Percentiles rank a stretch among this genome's conserved stretches.
Conservation (phyloP, 2,113 vertebrate species). For the Chlamydotis undulata region DNA sequence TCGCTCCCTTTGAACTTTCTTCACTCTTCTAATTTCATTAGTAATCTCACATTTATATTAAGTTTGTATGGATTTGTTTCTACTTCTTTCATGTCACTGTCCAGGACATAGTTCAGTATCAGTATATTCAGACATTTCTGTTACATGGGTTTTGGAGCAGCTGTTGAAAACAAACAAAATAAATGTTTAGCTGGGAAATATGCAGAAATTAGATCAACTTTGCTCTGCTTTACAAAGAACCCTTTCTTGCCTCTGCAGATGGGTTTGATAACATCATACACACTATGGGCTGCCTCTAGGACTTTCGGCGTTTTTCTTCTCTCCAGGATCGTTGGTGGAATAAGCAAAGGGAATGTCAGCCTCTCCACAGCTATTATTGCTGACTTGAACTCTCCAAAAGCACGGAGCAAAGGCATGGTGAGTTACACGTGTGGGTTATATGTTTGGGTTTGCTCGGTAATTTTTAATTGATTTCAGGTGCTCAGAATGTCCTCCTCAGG, state of each 20-base stretch:
- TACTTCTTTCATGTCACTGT: not conserved
- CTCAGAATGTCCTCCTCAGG: not conserved
- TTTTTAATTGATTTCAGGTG: not conserved
- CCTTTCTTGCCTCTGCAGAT: conserved; percentile 71
- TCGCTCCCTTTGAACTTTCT: not conserved
- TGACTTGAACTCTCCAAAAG: conserved; percentile 84
- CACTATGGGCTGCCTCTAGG: conserved; percentile 88
- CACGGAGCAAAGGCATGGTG: conserved; percentile 93
- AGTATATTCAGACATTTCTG: not conserved
- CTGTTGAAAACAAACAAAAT: not conserved
- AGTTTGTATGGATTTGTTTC: not conserved
- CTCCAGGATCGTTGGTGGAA: conserved; percentile 89
- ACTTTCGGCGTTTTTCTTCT: conserved; percentile 91
- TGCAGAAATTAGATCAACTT: not conserved
- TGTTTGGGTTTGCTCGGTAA: not conserved
- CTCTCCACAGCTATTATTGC: conserved; percentile 91
- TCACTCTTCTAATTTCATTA: not conserved
- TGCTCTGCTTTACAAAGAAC: not conserved
- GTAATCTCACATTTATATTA: not conserved
- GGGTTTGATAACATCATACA: conserved; percentile 88
- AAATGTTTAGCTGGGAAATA: not conserved
- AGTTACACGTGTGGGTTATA: not conserved
- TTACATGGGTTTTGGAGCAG: not conserved
- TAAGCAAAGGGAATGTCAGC: conserved; percentile 95
- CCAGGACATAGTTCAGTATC: not conserved